Evolutionary conservation across 2,888 invertebrate species (phyloP), one percentile per base, ranked within the genome.

Genomic region (Agrochola litura): DNA sequence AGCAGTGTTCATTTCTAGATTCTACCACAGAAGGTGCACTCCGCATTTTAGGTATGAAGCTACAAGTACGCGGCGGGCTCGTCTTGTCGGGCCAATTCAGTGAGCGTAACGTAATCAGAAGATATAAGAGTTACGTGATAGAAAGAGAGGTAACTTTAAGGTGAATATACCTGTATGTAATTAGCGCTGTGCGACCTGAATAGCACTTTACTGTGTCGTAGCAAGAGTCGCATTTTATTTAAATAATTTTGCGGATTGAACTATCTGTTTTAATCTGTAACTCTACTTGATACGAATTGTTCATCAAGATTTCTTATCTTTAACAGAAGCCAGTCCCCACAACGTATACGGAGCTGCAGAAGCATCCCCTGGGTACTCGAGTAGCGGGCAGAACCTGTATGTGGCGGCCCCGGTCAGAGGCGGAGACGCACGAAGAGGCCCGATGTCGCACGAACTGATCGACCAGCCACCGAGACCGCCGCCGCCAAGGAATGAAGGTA

Each of bases 331-430:
- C 46, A 92, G 93, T 56, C 92, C 92, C 4, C 94, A 91, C 88
- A 93, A 91, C 68, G 89, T 92, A 3, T 95, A 93, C 83, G 91
- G 95, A 2, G 93, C 93, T 22, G 91, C 92, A 22, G 95, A 94
- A 4, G 84, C 95, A 16, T 93, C 95, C 0, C 93, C 95, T 0
- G 93, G 92, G 9, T 99, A 99, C 94, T 98, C 98, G 5, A 95
- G 94, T 86, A 95, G 96, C 73, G 98, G 99, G 73, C 99, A 99
- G 95, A 99, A 99, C 94, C 95, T 99, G 73, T 99, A 99, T 93
- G 99, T 99, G 63, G 99, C 99, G 90, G 99, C 99, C 6, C 99
- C 99, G 0, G 99, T 99, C 89, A 95, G 97, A 0, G 93, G 97
- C 30, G 96, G 90, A 77, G 93, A 92, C 19, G 84, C 85, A 76